phyloP scores from a whole-genome alignment of 2,888 invertebrate genomes.

The Xiphydria camelus region DNA sequence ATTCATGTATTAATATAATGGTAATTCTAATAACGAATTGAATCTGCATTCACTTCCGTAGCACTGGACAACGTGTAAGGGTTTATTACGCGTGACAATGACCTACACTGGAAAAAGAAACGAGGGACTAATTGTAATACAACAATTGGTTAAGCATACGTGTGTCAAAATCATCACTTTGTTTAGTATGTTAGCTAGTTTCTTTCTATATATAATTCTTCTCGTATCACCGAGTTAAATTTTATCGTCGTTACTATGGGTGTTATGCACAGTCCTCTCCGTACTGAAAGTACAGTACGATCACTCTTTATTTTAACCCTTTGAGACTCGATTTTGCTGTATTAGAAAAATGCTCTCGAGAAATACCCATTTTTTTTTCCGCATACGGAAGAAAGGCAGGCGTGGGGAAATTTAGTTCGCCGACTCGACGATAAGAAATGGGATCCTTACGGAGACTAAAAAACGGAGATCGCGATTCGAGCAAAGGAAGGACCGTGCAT shows the following conservation, averaged over 20 bases:
- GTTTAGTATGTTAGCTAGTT: conserved; percentile 1
- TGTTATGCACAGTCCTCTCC: conserved; percentile 6
- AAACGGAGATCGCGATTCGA: too few relatives aligned
- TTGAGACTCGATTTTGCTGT: too few relatives aligned
- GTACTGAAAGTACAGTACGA: neutral
- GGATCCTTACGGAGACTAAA: too few relatives aligned
- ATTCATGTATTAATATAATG: conserved; percentile 20
- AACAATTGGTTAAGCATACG: conserved; percentile 5
- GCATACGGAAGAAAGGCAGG: too few relatives aligned
- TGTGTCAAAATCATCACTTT: conserved; percentile 3
- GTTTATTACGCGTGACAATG: conserved; percentile 3
- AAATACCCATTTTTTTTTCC: too few relatives aligned
- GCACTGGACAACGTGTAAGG: too few relatives aligned
- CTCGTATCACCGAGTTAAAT: neutral
- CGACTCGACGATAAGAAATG: too few relatives aligned
- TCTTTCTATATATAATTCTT: neutral
- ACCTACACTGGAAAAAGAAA: neutral
- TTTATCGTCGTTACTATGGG: conserved; percentile 5
- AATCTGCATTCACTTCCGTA: too few relatives aligned
- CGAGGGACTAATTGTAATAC: conserved; percentile 3
- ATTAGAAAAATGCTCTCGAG: too few relatives aligned
- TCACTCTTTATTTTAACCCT: neutral
- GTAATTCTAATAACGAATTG: conserved; percentile 29
- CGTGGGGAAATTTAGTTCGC: too few relatives aligned
- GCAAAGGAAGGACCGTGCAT: conserved; percentile 40